phyloP scores from a whole-genome alignment of 1,140 invertebrate genomes.

The Saccostrea echinata region DNA sequence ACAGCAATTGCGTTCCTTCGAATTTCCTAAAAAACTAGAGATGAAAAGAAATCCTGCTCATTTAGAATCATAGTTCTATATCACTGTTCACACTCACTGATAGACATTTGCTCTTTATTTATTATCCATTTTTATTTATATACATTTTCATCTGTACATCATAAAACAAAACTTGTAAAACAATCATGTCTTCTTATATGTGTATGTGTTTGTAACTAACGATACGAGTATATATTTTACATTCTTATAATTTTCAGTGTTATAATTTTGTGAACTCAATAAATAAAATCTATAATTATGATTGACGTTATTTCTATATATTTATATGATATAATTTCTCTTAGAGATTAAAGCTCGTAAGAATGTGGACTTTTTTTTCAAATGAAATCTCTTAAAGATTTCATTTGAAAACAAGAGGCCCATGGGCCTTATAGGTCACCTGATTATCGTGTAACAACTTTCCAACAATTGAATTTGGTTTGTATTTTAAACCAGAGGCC shows the following conservation, averaged over 20 bases:
- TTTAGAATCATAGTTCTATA: not conserved
- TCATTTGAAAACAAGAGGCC: too few relatives aligned
- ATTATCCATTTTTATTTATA: not conserved
- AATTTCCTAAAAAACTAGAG: slow-evolving; percentile 16
- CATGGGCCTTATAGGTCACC: too few relatives aligned
- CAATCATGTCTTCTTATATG: not conserved
- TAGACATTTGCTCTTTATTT: not conserved
- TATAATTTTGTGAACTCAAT: not conserved
- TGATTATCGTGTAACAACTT: too few relatives aligned
- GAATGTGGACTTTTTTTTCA: too few relatives aligned
- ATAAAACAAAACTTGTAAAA: not conserved
- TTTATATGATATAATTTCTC: too few relatives aligned
- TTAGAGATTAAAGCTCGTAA: too few relatives aligned
- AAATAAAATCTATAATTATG: not conserved
- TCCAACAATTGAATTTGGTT: too few relatives aligned
- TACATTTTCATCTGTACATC: not conserved
- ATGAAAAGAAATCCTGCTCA: slow-evolving; percentile 44
- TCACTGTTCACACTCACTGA: not conserved
- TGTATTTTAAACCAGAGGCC: too few relatives aligned
- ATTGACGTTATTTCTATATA: too few relatives aligned
- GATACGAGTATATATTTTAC: not conserved
- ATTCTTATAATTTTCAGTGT: not conserved
- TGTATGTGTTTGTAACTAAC: not conserved
- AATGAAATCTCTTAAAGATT: too few relatives aligned
- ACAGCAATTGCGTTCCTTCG: slow-evolving; percentile 42